These are phyloP conservation scores for Erpornis zantholeuca DNA, from an alignment of 2,113 vertebrate genomes.

Conservation along the genomic window DNA sequence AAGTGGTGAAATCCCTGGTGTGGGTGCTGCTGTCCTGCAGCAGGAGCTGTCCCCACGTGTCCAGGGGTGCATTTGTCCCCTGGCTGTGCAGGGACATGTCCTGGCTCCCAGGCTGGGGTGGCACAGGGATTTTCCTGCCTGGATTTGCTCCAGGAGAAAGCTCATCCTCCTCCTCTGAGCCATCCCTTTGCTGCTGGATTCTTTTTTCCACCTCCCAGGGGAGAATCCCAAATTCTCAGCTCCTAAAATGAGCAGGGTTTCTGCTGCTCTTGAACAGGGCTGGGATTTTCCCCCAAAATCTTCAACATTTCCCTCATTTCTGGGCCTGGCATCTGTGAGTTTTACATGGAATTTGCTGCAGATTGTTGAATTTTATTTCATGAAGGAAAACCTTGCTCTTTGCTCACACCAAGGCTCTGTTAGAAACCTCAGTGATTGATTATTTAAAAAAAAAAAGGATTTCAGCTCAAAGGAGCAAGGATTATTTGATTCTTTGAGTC, in stretches of 20 bases:
- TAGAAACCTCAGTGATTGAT: neutral
- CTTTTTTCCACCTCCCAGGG: too few relatives aligned
- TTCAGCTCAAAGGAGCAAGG: neutral
- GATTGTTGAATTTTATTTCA: neutral
- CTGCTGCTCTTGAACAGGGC: neutral
- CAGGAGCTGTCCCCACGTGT: fast-evolving
- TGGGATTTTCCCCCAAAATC: neutral
- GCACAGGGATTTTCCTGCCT: neutral
- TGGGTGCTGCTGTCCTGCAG: neutral
- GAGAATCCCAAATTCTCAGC: neutral
- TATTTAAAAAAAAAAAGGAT: neutral
- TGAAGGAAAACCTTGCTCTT: neutral
- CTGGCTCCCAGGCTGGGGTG: fast-evolving
- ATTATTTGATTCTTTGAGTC: neutral
- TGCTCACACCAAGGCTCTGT: neutral
- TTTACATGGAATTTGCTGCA: neutral
- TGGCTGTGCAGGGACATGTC: fast-evolving
- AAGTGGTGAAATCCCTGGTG: fast-evolving
- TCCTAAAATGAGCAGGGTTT: neutral
- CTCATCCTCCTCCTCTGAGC: neutral
- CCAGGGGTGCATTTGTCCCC: fast-evolving
- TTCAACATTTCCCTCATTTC: fast-evolving
- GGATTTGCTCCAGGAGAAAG: neutral
- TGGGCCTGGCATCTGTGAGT: neutral
- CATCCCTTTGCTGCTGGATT: too few relatives aligned